Conservation (phyloP, 1,140 invertebrate species). For the Tetramorium parvispinum region DNA sequence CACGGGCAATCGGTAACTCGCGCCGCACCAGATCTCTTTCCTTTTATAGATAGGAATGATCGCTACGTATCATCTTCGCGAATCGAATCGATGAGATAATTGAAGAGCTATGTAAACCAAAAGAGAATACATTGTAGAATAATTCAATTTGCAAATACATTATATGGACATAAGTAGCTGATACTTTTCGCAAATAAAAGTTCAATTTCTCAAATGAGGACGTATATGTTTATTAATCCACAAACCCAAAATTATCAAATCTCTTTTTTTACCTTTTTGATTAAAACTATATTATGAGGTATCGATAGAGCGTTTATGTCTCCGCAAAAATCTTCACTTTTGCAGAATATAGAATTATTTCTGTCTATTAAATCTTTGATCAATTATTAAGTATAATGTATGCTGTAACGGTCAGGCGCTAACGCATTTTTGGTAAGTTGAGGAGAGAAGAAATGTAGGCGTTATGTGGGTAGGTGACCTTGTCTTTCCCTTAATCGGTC, state of each 20-base stretch:
- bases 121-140: neutral
- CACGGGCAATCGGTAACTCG: neutral
- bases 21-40: neutral
- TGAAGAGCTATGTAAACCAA: neutral
- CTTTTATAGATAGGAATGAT: slow-evolving; percentile 35
- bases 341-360: neutral
- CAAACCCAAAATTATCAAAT: neutral
- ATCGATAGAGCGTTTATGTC: neutral
- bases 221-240: neutral
- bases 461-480: slow-evolving; percentile 40
- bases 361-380: neutral
- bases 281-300: neutral
- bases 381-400: neutral
- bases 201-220: neutral
- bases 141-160: neutral
- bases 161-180: neutral
- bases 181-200: neutral
- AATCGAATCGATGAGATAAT: slow-evolving; percentile 17
- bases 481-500: slow-evolving; percentile 52
- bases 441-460: slow-evolving; percentile 48
- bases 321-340: neutral
- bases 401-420: neutral
- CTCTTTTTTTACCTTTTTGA: neutral
- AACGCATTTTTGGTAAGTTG: slow-evolving; percentile 47
- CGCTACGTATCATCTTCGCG: slow-evolving; percentile 2